Base-by-base conservation (phyloP, 1,140 invertebrate genomes). In the Drosophila truncata region DNA sequence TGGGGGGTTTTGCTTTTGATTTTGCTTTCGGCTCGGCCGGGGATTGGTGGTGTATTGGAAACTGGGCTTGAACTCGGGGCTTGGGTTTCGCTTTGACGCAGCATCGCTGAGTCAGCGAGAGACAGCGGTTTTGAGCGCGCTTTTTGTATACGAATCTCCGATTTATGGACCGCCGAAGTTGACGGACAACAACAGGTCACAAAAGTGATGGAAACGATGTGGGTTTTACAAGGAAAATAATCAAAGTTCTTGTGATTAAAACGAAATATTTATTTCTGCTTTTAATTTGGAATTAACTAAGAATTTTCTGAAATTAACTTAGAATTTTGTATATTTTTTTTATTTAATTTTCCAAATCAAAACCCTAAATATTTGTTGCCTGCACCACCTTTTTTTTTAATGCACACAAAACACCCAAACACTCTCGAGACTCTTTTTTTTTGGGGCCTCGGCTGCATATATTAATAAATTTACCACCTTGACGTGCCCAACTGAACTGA, bases 81-180 rank as follows among this genome's bases (percentile, higher is more conserved):
- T 59, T 69, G 57, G 39, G 46, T 66, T 69, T 69, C 61, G 61
- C 29, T 41, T 69, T n/a, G 62, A 20, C 44, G 46, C 77, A 71
- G 84, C 80, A 81, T 88, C 84, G 44, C 82, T 87, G 84, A 87
- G 77, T 88, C 84, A 87, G 83, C 82, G 54, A 42, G 20, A 31
- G 16, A 27, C 64, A 41, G 16, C 46, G 75, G 25, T 69, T 42
- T 61, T 39, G 61, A 86, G 79, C 82, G 64, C 62, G 71, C 57
- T 65, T 87, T 41, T 41, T 80, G 47, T 78, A 70, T 58, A 80
- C 76, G 72, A 67, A 64, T 74, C 62, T 80, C 65, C 57, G 54
- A 64, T 69, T 61, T 61, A 42, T 77, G 58, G 52, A 66, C 54
- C 59, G 37, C 31, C 57, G 29, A 61, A 67, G 47, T 55, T 50